Percentiles rank a stretch among this genome's conserved stretches.
phyloP scores from a whole-genome alignment of 1,140 invertebrate species.

The Rhynchophorus ferrugineus region DNA sequence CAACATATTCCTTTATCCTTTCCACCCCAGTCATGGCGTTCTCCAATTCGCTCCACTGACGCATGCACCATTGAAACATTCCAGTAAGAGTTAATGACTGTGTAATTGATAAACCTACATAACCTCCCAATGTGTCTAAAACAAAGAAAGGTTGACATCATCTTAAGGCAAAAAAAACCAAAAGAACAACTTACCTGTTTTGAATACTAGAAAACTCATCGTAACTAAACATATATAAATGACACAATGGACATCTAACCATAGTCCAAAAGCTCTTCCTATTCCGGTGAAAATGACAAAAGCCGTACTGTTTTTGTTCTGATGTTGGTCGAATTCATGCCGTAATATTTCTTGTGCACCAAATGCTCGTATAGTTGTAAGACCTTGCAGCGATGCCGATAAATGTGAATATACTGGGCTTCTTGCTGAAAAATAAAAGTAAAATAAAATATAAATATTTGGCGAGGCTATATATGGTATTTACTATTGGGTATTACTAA shows the following conservation, averaged over 20 bases:
- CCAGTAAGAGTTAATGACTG: constrained; percentile 49
- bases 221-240: constrained; percentile 53
- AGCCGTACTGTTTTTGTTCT: constrained; percentile 52
- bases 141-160: constrained; percentile 6
- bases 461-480: no score
- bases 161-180: background rate
- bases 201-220: constrained; percentile 46
- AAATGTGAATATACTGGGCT: constrained; percentile 80
- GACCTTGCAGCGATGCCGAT: constrained; percentile 66
- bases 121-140: constrained; percentile 41
- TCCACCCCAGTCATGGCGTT: constrained; percentile 62
- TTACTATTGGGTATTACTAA: no score
- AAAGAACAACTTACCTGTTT: constrained; percentile 42
- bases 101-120: constrained; percentile 51
- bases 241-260: constrained; percentile 61
- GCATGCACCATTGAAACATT: constrained; percentile 65
- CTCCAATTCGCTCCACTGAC: constrained; percentile 64
- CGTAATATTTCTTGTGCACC: constrained; percentile 57
- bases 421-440: constrained; percentile 45
- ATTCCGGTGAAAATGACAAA: constrained; percentile 59
- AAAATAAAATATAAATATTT: constrained; percentile 1
- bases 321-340: constrained; percentile 57
- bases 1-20: constrained; percentile 43
- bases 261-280: constrained; percentile 50
- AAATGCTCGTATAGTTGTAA: constrained; percentile 73